These are phyloP conservation scores for Acrocephalus arundinaceus DNA, from an alignment of 2,113 vertebrate genomes.

Conservation along the genomic window DNA sequence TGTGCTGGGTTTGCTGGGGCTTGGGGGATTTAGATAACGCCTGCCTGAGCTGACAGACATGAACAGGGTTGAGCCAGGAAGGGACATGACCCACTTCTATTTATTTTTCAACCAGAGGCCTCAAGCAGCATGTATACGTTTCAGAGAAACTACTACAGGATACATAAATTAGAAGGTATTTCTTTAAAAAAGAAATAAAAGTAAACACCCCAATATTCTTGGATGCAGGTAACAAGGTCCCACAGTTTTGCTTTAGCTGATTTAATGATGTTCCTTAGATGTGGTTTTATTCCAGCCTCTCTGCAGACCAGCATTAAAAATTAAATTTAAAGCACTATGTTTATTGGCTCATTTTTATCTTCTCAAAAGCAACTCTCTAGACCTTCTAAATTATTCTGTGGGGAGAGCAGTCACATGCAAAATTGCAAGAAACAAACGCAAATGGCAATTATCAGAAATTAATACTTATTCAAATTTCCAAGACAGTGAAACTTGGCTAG, in stretches of 20 bases:
- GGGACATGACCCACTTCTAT: conserved; percentile 2
- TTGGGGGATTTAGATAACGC: neutral
- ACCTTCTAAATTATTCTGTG: neutral
- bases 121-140: neutral
- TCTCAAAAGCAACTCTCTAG: neutral
- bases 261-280: neutral
- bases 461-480: neutral
- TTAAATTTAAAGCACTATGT: neutral
- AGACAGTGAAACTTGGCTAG: neutral
- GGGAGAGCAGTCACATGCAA: neutral
- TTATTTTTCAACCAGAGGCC: conserved; percentile 1
- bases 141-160: neutral
- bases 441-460: neutral
- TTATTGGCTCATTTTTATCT: neutral
- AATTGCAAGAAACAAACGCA: rapidly evolving
- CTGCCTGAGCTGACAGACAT: neutral
- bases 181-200: neutral
- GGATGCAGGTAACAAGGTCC: neutral
- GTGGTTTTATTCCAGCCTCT: neutral
- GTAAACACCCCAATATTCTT: neutral
- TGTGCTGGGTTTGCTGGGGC: conserved; percentile 17
- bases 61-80: neutral
- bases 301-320: neutral
- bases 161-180: neutral
- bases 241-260: neutral